Percentiles rank a stretch among this genome's conserved stretches.
These are phyloP conservation scores for Philopedon plagiatum DNA, from an alignment of 2,888 invertebrate species.

Conservation along the genomic window DNA sequence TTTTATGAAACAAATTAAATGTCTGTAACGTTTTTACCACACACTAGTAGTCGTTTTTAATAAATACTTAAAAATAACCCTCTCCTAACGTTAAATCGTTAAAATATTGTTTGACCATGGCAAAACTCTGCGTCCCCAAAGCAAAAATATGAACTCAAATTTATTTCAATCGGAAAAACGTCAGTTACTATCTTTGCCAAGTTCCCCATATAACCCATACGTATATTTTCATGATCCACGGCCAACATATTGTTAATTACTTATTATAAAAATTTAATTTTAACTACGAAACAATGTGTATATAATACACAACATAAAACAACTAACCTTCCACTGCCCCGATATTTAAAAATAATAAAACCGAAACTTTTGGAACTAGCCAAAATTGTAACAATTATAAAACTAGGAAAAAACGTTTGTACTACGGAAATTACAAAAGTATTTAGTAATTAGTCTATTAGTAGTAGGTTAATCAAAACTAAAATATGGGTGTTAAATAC, in stretches of 20 bases:
- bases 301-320: conserved; percentile 30
- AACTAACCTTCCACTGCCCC: conserved; percentile 4
- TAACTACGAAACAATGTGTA: conserved; percentile 17
- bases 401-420: conserved; percentile 20
- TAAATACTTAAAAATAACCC: neutral
- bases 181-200: no score
- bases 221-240: neutral
- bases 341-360: conserved; percentile 25
- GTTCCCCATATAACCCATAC: neutral
- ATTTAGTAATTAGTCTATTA: no score
- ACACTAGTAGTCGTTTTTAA: neutral
- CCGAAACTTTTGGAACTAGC: conserved; percentile 30
- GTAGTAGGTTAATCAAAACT: no score
- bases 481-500: no score
- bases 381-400: conserved; percentile 18
- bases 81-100: neutral
- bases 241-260: neutral
- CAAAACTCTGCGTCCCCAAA: neutral
- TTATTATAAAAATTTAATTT: neutral
- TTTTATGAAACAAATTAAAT: no score
- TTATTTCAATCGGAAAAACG: no score
- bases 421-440: conserved; percentile 3
- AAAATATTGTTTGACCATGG: neutral
- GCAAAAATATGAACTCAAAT: no score
- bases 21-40: neutral